phyloP scores from a whole-genome alignment of 2,888 invertebrate genomes.

The Erannis defoliaria region DNA sequence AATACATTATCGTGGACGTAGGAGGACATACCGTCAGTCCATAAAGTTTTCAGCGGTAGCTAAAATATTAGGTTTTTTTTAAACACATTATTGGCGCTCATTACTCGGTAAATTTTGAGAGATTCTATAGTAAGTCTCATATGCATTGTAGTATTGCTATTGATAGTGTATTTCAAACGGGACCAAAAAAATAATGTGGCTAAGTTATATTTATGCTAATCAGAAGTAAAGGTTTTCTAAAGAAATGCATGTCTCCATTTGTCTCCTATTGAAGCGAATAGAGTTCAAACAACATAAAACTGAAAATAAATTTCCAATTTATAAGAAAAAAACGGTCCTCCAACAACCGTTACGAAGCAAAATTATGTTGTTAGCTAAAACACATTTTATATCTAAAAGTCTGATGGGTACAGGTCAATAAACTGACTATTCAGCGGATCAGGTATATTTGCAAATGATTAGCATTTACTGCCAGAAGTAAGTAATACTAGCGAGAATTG shows the following conservation, averaged over 20 bases:
- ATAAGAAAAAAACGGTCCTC: neutral
- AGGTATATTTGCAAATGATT: conserved; percentile 10
- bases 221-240: too few species aligned
- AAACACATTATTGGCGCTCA: too few species aligned
- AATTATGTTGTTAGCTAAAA: conserved; percentile 7
- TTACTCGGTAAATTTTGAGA: too few species aligned
- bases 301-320: neutral
- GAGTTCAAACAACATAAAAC: neutral
- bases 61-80: too few species aligned
- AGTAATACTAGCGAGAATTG: conserved; percentile 2
- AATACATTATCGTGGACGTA: too few species aligned
- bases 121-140: too few species aligned
- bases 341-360: neutral
- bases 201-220: too few species aligned
- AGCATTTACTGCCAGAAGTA: conserved; percentile 2
- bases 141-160: too few species aligned
- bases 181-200: too few species aligned
- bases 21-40: too few species aligned
- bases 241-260: neutral
- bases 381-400: conserved; percentile 10
- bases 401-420: conserved; percentile 6
- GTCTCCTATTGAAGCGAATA: neutral
- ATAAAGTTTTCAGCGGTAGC: too few species aligned
- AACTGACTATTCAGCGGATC: conserved; percentile 4
- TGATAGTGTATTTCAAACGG: too few species aligned